These are phyloP conservation scores for Sylvia borin DNA, from an alignment of 2,797 vertebrate species.

Conservation along the genomic window DNA sequence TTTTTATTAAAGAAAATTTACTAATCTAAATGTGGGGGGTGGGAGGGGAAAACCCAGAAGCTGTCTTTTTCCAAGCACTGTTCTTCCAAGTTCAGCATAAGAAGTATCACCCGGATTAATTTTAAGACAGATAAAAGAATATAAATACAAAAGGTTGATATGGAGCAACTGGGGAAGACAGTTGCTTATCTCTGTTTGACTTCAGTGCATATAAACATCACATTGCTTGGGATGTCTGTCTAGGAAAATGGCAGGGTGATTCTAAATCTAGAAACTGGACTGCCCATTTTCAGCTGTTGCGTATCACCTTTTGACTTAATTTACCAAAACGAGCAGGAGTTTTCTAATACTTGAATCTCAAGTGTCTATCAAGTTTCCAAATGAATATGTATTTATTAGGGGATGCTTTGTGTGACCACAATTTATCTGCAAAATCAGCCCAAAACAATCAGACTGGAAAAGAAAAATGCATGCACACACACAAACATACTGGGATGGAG, in stretches of 20 bases:
- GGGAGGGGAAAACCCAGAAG: no score
- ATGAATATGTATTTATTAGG: background rate
- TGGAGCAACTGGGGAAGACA: background rate
- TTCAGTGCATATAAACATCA: background rate
- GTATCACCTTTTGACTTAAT: background rate
- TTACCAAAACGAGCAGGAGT: background rate
- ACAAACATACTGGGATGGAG: background rate
- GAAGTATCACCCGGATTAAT: background rate
- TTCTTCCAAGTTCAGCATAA: background rate
- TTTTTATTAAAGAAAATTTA: background rate
- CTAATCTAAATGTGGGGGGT: background rate
- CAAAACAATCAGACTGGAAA: background rate
- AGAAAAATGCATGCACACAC: background rate
- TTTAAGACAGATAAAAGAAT: background rate
- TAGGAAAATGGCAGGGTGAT: background rate
- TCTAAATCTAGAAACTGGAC: background rate
- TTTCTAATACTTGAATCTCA: background rate
- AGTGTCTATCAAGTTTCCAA: background rate
- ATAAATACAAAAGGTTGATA: background rate
- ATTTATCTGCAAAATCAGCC: background rate
- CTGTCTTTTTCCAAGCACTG: background rate
- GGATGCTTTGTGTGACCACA: background rate
- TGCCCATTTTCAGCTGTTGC: accelerated
- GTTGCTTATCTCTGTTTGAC: background rate
- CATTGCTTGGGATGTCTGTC: background rate